Evolutionary conservation across 92 coral and sea anemone species (phyloP), one percentile per base, ranked within the genome.

Genomic region (Palythoa heliodiscus): DNA sequence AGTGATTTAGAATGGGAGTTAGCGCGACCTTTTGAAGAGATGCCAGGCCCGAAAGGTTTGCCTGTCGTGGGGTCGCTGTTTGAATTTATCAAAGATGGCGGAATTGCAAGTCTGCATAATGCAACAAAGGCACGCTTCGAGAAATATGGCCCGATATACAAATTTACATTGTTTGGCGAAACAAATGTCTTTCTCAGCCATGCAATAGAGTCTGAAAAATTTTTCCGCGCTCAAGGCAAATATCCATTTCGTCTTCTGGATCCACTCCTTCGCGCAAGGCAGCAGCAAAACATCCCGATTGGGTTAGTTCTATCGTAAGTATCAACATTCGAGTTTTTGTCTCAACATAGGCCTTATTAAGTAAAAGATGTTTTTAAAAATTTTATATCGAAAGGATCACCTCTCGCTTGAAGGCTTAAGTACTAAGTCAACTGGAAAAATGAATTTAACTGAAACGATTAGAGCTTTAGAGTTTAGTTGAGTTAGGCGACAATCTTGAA

Each of bases 61-160:
- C 86, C 86, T 1, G 8, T 82, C 35, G 8, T 82, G 9, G 86
- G 86, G 11, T 52, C 86, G 16, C 12, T 72, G 13, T 47, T 82
- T 13, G 86, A 82, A 1, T 54, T 82, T 11, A 67, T 82, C 66
- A 82, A 48, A 54, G 75, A 67, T 66, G 86, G 86, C 47, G 86
- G 86, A 69, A 23, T 69, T 52, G 17, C 19, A 7, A 69, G 29
- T 61, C 17, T 82, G 63, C 75, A 23, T 15, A 25, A 47, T 47
- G 29, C 68, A 6, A 5, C 75, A 6, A 39, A 38, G 70, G 29
- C 70, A 0, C 75, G 77, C 4, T 82, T 82, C 23, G 68, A 69
- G 77, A 82, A 40, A 57, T 84, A 84, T 38, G 87, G 87, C n/a
- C 83, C 87, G 11, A 53, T 84, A 15, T 84, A 53, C n/a, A 70